Evolutionary conservation across 2,888 invertebrate genomes (phyloP), one percentile per base, ranked within the genome.

Genomic region (Coenonympha glycerion): DNA sequence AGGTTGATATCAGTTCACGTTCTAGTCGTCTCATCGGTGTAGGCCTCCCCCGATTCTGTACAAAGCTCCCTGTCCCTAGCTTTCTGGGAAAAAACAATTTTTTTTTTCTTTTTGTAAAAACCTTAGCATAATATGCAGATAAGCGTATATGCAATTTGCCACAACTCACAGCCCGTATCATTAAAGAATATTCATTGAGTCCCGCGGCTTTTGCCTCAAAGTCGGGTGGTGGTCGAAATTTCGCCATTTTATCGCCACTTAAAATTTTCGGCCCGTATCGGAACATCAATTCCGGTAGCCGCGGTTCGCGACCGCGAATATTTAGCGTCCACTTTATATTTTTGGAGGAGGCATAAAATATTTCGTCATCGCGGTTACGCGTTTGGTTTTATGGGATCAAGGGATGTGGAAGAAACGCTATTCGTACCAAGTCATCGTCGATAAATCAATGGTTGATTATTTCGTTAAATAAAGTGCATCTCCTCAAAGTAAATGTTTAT

Each of bases 181-280:
- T 40, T 55, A 53, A 39, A 55, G 57, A 55, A 45, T 56, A 64
- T 61, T 61, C 62, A 66, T 64, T 60, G 63, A 65, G 59, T 67
- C 66, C 68, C 66, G 56, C 62, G 64, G 47, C 48, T 55, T 52
- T 59, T 55, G 59, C 57, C 58, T 54, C 53, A 60, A 40, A 62
- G 58, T 61, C 56, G 57, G 59, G n/a, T n/a, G n/a, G n/a, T 57
- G 53, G 54, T 57, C 59, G 55, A 64, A 59, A 61, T 56, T 60
- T 54, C 47, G 54, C 34, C 49, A 58, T 57, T 63, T 62, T 63
- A 64, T 53, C 48, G 59, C 57, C 51, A 53, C 56, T 60, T 63
- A 67, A 69, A 69, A 63, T 68, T 66, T 63, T 59, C 52, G 65
- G 68, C 80, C 79, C 79, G 74, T 79, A 79, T 79, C 60, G 63